Evolutionary conservation across 2,113 vertebrate genomes (phyloP), one percentile per base, ranked within the genome.

Genomic region (Prunella himalayana): DNA sequence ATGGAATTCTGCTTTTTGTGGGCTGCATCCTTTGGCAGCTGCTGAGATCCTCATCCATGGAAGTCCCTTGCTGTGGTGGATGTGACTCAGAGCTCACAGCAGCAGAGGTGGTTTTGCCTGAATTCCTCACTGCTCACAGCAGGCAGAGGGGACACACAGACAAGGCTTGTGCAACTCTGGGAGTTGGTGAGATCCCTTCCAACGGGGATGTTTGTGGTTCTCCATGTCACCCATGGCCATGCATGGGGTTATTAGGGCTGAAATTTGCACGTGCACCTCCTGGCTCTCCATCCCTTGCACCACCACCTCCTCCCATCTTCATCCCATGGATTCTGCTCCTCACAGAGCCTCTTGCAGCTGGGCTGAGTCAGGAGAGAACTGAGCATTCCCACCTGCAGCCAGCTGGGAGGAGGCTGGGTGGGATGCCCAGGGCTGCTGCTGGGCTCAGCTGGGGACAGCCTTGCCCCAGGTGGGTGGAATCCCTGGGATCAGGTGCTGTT

Each of bases 201-300:
- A 45, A 2, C 9, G 23, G 3, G 12, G 68, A 9, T 37, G 12
- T 12, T 45, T 31, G 5, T 63, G 59, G 19, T 15, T 25, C 21
- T 66, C 73, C 31, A 4, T 28, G 31, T 35, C 27, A 16, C 39
- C 50, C 17, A 1, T 1, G 24, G 86, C 75, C 42, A 4, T 1
- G 39, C 59, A 23, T 0, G 13, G 51, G 20, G 28, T 23, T 3
- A 3, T 24, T 24, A 12, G 39, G 31, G 60, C 13, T 63, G 56
- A 13, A 54, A 13, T 15, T 10, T 1, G 25, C 6, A 14, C 0
- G 1, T 37, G 27, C 13, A 6, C 24, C 15, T 66, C 37, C 42
- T 0, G 0, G 16, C 21, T 35, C 49, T 47, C 7, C 6, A 19
- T 71, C 39, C 31, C 27, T n/a, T 65, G 61, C 39, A 15, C 21